These are phyloP conservation scores for Clunio marinus DNA, from an alignment of 2,888 invertebrate genomes.

Conservation along the genomic window DNA sequence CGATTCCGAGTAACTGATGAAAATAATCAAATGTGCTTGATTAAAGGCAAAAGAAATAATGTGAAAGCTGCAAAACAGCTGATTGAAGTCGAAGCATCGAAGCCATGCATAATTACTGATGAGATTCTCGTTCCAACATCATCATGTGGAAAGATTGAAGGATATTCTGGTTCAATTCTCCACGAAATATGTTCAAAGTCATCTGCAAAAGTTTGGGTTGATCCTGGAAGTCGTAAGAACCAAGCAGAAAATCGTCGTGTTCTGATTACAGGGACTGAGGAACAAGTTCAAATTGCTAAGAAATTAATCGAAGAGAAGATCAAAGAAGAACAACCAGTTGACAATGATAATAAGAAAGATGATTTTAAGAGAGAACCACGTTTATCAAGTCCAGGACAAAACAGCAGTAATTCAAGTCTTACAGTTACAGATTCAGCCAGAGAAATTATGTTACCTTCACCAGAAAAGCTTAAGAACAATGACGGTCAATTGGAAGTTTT, in stretches of 20 bases:
- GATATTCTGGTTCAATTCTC: constrained; percentile 44
- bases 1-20: constrained; percentile 56
- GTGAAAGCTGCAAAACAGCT: constrained; percentile 68
- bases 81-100: constrained; percentile 63
- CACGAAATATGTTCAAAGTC: constrained; percentile 66
- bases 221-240: constrained; percentile 49
- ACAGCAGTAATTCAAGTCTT: constrained; percentile 45
- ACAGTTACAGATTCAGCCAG: constrained; percentile 48
- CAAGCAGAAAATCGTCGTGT: constrained; percentile 48
- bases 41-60: constrained; percentile 64
- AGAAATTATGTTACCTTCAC: constrained; percentile 43
- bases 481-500: constrained; percentile 75
- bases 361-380: constrained; percentile 55
- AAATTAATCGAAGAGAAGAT: constrained; percentile 65
- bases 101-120: constrained; percentile 64
- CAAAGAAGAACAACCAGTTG: constrained; percentile 39
- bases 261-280: constrained; percentile 61
- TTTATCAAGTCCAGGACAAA: constrained; percentile 43
- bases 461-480: constrained; percentile 46
- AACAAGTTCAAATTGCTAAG: constrained; percentile 70
- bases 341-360: constrained; percentile 44
- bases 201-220: constrained; percentile 67
- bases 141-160: constrained; percentile 69
- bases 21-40: constrained; percentile 61
- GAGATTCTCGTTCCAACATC: constrained; percentile 63